Evolutionary conservation across 2,113 vertebrate genomes (phyloP).

Genomic region (Hypocryptadius cinnamomeus): DNA sequence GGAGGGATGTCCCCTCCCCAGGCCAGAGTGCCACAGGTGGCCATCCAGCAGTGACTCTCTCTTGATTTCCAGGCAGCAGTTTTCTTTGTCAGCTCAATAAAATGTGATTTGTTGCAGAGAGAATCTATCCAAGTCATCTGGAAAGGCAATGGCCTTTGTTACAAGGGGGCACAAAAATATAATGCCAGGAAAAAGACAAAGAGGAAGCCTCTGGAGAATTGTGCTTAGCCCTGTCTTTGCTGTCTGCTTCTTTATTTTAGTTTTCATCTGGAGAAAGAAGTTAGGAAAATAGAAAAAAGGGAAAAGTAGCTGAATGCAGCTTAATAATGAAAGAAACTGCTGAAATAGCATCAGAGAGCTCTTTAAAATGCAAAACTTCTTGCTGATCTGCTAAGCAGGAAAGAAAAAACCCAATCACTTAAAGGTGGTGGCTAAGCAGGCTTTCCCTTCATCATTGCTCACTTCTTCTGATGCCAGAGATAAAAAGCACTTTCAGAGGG

Average conservation of each 20-base stretch:
- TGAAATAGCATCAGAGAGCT: constrained; percentile 32
- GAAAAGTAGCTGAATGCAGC: neutral
- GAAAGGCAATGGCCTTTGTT: neutral
- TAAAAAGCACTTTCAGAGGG: neutral
- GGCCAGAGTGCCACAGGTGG: neutral
- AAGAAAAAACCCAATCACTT: neutral
- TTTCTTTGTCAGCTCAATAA: neutral
- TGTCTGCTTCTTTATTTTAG: neutral
- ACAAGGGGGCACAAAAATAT: neutral
- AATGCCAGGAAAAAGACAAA: neutral
- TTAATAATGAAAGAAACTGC: constrained; percentile 38
- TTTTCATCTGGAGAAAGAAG: neutral
- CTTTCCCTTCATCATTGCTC: constrained; percentile 12
- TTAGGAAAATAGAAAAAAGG: neutral
- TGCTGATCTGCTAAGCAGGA: neutral
- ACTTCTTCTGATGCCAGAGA: constrained; percentile 25
- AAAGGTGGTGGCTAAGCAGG: neutral
- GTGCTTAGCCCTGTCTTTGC: neutral
- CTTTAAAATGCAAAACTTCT: constrained; percentile 23
- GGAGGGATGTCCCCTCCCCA: neutral
- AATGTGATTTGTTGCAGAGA: constrained; percentile 11
- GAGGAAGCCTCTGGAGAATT: neutral
- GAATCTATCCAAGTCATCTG: neutral
- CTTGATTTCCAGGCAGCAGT: neutral
- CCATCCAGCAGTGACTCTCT: neutral